Evolutionary conservation across 2,888 invertebrate genomes (phyloP).

Genomic region (Hoplodrina ambigua): DNA sequence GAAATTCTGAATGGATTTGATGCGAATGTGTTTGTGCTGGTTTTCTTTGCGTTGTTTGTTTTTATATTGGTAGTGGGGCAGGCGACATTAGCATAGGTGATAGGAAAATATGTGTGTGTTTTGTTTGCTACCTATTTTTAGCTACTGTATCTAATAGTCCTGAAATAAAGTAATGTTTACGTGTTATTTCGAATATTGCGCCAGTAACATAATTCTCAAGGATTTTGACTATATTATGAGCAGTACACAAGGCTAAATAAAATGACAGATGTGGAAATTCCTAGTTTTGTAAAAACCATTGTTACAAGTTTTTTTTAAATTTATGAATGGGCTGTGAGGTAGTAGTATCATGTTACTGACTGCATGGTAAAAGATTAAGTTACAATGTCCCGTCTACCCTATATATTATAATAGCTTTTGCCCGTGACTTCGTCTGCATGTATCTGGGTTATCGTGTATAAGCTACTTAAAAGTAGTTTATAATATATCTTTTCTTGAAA

Average conservation of each 20-base stretch:
- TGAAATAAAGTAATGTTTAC: constrained; percentile 5
- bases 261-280: background rate
- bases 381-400: too few species aligned
- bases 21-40: constrained; percentile 31
- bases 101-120: constrained; percentile 2
- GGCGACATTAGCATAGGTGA: constrained; percentile 34
- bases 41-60: constrained; percentile 44
- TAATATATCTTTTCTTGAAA: too few species aligned
- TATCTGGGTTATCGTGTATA: too few species aligned
- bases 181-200: constrained; percentile 3
- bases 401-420: too few species aligned
- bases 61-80: constrained; percentile 48
- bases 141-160: background rate
- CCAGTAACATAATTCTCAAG: background rate
- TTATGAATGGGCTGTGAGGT: too few species aligned
- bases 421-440: too few species aligned
- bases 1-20: constrained; percentile 61
- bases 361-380: too few species aligned
- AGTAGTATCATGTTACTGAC: too few species aligned
- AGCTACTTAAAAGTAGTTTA: too few species aligned
- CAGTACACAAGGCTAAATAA: background rate
- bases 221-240: background rate
- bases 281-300: background rate
- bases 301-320: background rate
- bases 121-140: constrained; percentile 15